Evolutionary conservation across 1,140 invertebrate species (phyloP).

Genomic region (Galleria mellonella): DNA sequence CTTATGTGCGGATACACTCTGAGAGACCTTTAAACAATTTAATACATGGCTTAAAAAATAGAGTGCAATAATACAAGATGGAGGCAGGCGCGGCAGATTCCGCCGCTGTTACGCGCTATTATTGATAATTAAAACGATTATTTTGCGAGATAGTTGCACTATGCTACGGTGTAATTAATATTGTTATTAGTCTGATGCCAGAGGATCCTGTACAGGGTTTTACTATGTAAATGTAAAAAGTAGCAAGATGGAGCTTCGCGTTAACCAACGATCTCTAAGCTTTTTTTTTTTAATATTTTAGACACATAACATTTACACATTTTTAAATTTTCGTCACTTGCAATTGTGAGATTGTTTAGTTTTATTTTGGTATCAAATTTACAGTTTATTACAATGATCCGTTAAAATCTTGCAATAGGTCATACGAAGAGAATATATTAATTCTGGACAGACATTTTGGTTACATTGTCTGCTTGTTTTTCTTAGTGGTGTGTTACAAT

Average conservation of each 20-base stretch:
- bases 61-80: conserved; percentile 6
- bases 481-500: no score
- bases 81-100: conserved; percentile 5
- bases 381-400: no score
- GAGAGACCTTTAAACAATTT: conserved; percentile 2
- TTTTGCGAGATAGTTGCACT: conserved; percentile 22
- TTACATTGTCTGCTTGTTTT: no score
- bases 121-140: conserved; percentile 52
- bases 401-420: no score
- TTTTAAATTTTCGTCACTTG: no score
- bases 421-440: no score
- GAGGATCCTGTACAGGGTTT: not conserved
- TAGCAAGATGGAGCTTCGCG: no score
- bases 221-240: not conserved
- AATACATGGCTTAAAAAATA: conserved; percentile 7
- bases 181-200: conserved; percentile 34
- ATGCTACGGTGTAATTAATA: conserved; percentile 36
- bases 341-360: no score
- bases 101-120: conserved; percentile 16
- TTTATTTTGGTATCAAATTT: no score
- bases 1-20: not conserved
- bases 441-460: no score
- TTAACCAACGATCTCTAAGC: no score
- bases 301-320: not conserved
- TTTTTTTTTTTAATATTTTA: no score